Evolutionary conservation across 2,113 vertebrate genomes (phyloP).

Genomic region (Pygoscelis adeliae): DNA sequence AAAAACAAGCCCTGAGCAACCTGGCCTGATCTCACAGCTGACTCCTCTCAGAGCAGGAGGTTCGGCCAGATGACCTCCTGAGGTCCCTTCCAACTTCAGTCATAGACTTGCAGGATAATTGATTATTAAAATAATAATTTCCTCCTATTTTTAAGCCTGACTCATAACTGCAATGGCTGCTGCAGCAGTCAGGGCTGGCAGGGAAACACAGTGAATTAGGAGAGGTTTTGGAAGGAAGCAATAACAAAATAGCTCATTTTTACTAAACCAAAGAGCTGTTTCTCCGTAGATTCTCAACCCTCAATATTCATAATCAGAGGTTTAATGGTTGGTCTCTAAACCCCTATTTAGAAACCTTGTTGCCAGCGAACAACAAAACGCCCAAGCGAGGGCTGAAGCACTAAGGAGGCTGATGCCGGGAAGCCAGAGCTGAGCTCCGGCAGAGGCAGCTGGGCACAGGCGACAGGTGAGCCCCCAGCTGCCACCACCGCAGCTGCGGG

Average conservation of each 20-base stretch:
- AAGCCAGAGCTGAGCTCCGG: background rate
- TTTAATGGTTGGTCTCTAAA: background rate
- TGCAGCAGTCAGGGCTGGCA: background rate
- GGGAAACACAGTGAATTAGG: background rate
- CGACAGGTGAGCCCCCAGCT: background rate
- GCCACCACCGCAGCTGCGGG: fast-evolving
- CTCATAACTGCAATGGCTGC: background rate
- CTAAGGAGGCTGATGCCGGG: background rate
- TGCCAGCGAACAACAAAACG: background rate
- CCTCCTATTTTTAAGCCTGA: background rate
- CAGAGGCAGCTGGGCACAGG: fast-evolving
- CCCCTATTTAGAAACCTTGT: background rate
- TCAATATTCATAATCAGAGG: background rate
- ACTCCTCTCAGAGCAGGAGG: background rate
- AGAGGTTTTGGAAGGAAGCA: background rate
- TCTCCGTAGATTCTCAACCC: background rate
- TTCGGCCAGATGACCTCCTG: background rate
- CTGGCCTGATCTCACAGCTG: background rate
- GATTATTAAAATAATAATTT: background rate
- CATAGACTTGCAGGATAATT: background rate
- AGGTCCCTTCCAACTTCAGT: background rate
- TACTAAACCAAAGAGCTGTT: background rate
- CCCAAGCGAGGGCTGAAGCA: background rate
- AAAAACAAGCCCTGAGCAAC: background rate
- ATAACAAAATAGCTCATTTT: slow-evolving; percentile 12